Base-by-base conservation (phyloP, 1,140 invertebrate genomes). In the Tribolium madens region DNA sequence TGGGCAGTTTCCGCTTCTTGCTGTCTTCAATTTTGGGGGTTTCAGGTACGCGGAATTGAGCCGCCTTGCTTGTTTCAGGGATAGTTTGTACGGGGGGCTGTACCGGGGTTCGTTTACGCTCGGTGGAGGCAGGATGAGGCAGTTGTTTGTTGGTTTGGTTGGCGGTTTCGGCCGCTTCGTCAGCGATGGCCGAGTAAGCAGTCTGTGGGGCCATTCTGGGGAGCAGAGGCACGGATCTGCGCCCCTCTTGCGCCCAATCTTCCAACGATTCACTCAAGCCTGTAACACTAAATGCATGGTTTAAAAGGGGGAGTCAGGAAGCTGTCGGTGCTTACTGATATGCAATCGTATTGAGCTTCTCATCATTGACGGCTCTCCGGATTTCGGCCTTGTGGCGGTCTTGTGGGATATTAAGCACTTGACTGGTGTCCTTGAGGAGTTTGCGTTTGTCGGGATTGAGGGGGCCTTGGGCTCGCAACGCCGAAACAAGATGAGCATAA, bases 331-430 rank as follows among this genome's bases (percentile, higher is more conserved):
- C 91, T 90, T 90, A 96, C 95, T 93, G 92, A 84, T 95, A 92
- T 81, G 96, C 94, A 86, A 98, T 95, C 53, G 93, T 94, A 80
- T 92, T 90, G 69, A 98, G 87, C 85, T 93, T 91, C 85, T 97
- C 95, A 88, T 97, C 96, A 88, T 96, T 97, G 74, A 95, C 93
- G 78, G 94, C 96, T 84, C 96, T 89, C 77, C 96, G 88, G 80
- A 97, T 91, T 89, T 98, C 96, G 76, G 96, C 95, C 80, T 93
- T 91, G 86, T 97, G 95, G 79, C 96, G 89, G 86, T 97, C 96
- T 84, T 92, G 91, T 60, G 94, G 92, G 85, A 98, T 97, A 87
- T 95, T 94, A 80, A 98, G 91, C 84, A 91, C 89, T 83, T 89
- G 89, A 81, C 94, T 91, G 75, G 97, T 87, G 84, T 97, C 94